A percentile compares a stretch with the other conserved stretches of the same genome.
phyloP scores from a whole-genome alignment of 1,140 invertebrate genomes.

The Myzus persicae region DNA sequence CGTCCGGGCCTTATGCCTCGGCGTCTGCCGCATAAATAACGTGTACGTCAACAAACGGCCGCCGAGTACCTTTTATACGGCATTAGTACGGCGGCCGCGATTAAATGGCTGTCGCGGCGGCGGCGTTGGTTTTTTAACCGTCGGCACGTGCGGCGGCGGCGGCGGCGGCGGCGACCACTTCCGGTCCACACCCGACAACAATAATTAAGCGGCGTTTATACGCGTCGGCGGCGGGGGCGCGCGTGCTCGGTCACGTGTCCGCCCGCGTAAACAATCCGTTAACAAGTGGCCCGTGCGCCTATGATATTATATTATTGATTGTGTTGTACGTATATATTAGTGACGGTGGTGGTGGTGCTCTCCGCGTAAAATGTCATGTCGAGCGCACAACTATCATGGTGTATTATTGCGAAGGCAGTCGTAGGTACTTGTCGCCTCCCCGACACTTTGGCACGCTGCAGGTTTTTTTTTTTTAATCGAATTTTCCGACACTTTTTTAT shows the following conservation, averaged over 20 bases:
- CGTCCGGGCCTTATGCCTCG: too few species aligned
- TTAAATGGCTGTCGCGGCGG: neutral
- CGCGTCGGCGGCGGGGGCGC: neutral
- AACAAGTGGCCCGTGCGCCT: conserved; percentile 24
- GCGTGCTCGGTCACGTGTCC: conserved; percentile 29
- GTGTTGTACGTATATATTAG: neutral
- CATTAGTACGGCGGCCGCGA: neutral
- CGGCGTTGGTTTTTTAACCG: conserved; percentile 18
- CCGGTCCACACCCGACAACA: conserved; percentile 1
- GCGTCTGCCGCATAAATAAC: too few species aligned
- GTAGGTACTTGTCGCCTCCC: neutral
- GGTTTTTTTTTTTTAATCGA: neutral
- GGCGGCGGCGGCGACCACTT: neutral
- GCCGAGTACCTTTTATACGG: too few species aligned
- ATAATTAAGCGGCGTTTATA: conserved; percentile 36
- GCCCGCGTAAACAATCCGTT: conserved; percentile 13
- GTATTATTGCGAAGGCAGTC: neutral
- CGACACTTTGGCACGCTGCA: neutral
- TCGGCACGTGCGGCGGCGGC: neutral
- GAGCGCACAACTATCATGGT: too few species aligned
- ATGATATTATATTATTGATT: neutral
- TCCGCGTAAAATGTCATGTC: neutral
- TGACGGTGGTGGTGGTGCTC: neutral
- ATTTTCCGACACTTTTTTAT: neutral
- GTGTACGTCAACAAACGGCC: too few species aligned